Percentiles rank a stretch among this genome's conserved stretches.
Conservation (phyloP, 2,888 invertebrate genomes). For the Pachycephus smyrnensis region DNA sequence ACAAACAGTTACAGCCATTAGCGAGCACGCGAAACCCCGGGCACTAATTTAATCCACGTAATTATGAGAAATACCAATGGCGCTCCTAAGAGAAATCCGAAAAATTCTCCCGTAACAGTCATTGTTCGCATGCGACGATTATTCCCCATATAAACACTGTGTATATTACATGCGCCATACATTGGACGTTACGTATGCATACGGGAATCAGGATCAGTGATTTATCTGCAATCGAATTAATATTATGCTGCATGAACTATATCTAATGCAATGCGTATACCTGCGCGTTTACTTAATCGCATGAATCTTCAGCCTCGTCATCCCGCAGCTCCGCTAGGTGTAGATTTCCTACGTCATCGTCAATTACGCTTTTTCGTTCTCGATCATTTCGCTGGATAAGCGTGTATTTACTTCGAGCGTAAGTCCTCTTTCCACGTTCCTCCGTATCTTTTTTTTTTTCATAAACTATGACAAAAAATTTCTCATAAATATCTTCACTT, state of each 20-base stretch:
- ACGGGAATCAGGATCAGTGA: not conserved
- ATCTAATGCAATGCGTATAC: not conserved
- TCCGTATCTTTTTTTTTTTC: not conserved
- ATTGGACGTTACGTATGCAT: not conserved
- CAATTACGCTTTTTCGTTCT: not conserved
- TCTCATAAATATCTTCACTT: no score
- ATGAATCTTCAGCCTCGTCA: not conserved
- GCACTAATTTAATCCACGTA: constrained; percentile 51
- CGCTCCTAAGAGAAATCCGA: constrained; percentile 19
- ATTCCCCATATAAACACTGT: not conserved
- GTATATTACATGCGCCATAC: not conserved
- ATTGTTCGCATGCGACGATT: not conserved
- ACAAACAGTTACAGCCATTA: constrained; percentile 52
- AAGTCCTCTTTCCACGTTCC: not conserved
- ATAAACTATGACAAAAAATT: no score
- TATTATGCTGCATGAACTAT: not conserved
- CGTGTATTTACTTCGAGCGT: not conserved
- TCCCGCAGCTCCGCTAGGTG: not conserved
- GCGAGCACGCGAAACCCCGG: constrained; percentile 49
- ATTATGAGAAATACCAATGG: constrained; percentile 38
- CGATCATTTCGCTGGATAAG: not conserved
- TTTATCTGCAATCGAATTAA: not conserved
- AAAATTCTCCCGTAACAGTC: not conserved
- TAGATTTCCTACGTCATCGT: not conserved
- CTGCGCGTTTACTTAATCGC: not conserved